Evolutionary conservation across 1,140 invertebrate species (phyloP), one percentile per base, ranked within the genome.

Genomic region (Heliconius himera): DNA sequence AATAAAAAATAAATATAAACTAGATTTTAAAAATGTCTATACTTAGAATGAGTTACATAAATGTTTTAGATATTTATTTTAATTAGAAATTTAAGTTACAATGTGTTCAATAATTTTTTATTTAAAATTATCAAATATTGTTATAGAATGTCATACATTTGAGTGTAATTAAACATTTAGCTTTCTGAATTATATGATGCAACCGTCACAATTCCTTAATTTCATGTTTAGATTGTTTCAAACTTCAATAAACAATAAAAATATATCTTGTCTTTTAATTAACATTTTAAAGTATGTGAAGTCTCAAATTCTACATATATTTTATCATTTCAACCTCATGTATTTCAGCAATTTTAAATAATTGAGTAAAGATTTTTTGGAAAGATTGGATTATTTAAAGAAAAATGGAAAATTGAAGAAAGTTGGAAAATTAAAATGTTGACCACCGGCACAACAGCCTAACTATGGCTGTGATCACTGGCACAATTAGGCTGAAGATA

Each of bases 71-170:
- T 29, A 66, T 29, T 60, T 60, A 60, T 60, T 60, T 60, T 22
- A 60, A 60, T 60, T 60, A 60, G 56, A 60, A 60, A 60, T 60
- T 60, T 60, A 60, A 60, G 56, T 60, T 60, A 60, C 9, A 60
- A 26, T 60, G 56, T 60, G 56, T 26, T 60, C 56, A 60, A 60
- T 60, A 11, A 60, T 60, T 60, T 60, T 18, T n/a, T 60, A n/a
- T 60, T 22, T 8, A 22, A 22, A 60, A 13, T 60, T 20, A 60
- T 54, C 6, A 54, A 20, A 60, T 60, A 66, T 66, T 11, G 8
- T 66, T 66, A 29, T 29, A 29, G 60, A 66, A 29, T 29, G 26
- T 66, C 26, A 66, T 60, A 60, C 1, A 66, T 29, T 66, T 29
- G 3, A 66, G 60, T 60, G n/a, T 66, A 26, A 16, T 66, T 66